These are phyloP conservation scores for Drosophila pseudotakahashii DNA, from an alignment of 2,888 invertebrate species.

Conservation along the genomic window DNA sequence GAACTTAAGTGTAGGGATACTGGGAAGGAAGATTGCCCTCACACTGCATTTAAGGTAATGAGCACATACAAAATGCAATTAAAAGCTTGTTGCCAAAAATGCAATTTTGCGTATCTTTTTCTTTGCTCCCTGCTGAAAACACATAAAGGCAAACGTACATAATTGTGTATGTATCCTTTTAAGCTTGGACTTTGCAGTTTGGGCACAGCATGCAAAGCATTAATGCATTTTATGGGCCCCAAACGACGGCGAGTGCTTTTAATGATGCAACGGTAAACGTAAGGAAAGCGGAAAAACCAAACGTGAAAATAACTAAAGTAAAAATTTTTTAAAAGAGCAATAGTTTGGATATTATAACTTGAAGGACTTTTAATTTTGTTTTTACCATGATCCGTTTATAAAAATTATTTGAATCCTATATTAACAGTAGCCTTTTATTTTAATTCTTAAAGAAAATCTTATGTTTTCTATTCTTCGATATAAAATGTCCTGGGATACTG, in stretches of 20 bases:
- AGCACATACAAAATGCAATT: slow-evolving; percentile 81
- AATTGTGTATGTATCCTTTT: slow-evolving; percentile 29
- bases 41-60: slow-evolving; percentile 79
- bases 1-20: not conserved
- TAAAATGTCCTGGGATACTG: too few species aligned
- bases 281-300: slow-evolving; percentile 6
- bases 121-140: slow-evolving; percentile 15
- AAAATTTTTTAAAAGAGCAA: not conserved
- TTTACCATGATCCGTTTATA: too few species aligned
- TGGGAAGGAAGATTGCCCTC: slow-evolving; percentile 11
- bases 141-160: slow-evolving; percentile 8
- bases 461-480: not conserved
- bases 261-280: slow-evolving; percentile 45
- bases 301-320: slow-evolving; percentile 12
- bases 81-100: slow-evolving; percentile 80
- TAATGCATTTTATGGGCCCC: slow-evolving; percentile 65
- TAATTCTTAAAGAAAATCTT: too few species aligned
- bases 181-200: slow-evolving; percentile 25
- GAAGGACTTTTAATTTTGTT: too few species aligned
- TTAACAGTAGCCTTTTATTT: too few species aligned
- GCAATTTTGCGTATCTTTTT: slow-evolving; percentile 61
- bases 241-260: slow-evolving; percentile 62
- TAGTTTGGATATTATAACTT: not conserved
- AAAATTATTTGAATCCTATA: too few species aligned
- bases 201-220: slow-evolving; percentile 52